Conservation (phyloP, 2,797 vertebrate species). For the Orientallactaga sibirica region DNA sequence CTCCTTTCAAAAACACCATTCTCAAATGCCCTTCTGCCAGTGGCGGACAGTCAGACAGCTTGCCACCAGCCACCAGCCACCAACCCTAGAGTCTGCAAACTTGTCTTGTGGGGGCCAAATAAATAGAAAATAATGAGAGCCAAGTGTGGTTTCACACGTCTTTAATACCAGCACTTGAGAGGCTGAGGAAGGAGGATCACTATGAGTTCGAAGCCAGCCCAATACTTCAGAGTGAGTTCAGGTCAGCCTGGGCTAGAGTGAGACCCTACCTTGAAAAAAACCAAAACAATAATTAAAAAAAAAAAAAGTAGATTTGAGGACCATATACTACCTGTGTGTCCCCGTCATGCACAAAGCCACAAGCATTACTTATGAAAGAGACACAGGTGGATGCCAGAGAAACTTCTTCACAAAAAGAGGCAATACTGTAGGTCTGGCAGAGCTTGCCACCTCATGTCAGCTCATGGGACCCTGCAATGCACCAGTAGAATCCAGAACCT, state of each 20-base stretch:
- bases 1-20: not conserved
- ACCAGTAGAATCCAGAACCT: not conserved
- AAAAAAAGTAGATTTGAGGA: not conserved
- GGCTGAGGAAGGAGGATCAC: too few relatives aligned
- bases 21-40: not conserved
- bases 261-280: too few relatives aligned
- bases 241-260: too few relatives aligned
- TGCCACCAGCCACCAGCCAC: not conserved
- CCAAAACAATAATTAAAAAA: too few relatives aligned
- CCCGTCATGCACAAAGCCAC: not conserved
- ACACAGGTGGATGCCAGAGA: rapidly evolving
- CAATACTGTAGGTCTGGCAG: rapidly evolving
- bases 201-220: too few relatives aligned
- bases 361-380: not conserved
- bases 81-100: rapidly evolving
- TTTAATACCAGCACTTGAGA: too few relatives aligned
- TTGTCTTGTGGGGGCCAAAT: not conserved
- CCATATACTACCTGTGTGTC: not conserved
- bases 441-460: not conserved
- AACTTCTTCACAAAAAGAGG: not conserved
- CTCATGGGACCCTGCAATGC: rapidly evolving
- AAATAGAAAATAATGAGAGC: not conserved
- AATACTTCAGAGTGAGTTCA: too few relatives aligned
- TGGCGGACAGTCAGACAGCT: not conserved
- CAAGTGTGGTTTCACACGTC: too few relatives aligned